Conservation (phyloP, 2,113 vertebrate species). For the Scatophagus argus region DNA sequence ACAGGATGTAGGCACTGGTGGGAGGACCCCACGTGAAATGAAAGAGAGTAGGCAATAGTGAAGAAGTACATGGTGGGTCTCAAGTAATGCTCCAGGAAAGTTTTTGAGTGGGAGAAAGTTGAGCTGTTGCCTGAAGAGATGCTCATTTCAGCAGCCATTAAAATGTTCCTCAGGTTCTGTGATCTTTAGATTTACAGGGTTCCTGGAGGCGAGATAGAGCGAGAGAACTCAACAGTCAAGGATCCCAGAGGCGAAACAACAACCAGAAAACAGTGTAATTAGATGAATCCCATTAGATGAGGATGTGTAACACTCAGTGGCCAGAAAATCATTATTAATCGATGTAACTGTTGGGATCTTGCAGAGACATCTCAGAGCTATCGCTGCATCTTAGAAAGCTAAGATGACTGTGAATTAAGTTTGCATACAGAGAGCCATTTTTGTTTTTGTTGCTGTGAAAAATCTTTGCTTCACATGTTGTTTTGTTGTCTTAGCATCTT, state of each 20-base stretch:
- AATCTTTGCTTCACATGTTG: background rate
- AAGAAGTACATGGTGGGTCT: conserved; percentile 47
- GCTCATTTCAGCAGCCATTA: conserved; percentile 72
- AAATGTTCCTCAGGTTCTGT: conserved; percentile 72
- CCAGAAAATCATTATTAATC: conserved; percentile 52
- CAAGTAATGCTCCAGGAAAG: conserved; percentile 63
- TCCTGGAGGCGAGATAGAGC: conserved; percentile 59
- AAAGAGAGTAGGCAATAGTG: conserved; percentile 49
- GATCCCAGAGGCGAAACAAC: conserved; percentile 67
- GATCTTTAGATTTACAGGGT: conserved; percentile 66
- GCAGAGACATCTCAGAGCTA: background rate
- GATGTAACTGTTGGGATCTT: conserved; percentile 17
- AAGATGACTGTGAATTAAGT: background rate
- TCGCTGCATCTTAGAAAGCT: background rate
- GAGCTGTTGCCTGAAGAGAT: conserved; percentile 71
- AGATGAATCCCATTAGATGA: conserved; percentile 62
- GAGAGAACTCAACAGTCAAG: conserved; percentile 45
- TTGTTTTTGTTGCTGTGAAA: background rate
- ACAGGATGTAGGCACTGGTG: conserved; percentile 41
- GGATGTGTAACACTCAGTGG: conserved; percentile 54
- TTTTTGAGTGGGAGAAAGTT: conserved; percentile 74
- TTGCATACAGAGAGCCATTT: no score
- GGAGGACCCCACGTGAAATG: conserved; percentile 34
- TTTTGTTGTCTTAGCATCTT: background rate
- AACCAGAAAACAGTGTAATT: conserved; percentile 69